phyloP scores from a whole-genome alignment of 2,888 invertebrate genomes.

The Archips crataeganus region DNA sequence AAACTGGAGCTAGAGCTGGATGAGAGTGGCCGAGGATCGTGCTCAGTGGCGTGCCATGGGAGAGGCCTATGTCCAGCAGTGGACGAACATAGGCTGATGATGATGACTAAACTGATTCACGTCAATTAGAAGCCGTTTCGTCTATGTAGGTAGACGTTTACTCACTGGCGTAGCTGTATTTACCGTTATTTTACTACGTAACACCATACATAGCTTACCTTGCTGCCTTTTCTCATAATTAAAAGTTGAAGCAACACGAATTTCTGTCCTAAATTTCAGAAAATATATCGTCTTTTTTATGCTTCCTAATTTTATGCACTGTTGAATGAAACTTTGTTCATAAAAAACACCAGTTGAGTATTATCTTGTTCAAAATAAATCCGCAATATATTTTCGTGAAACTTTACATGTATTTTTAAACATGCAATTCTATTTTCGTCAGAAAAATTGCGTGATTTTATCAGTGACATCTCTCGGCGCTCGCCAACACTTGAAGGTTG shows the following conservation, averaged over 20 bases:
- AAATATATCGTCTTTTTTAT: background rate
- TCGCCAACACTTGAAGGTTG: constrained; percentile 19
- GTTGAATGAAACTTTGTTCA: background rate
- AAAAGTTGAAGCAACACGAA: background rate
- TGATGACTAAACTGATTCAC: background rate
- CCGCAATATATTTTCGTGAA: background rate
- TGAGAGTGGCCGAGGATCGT: too few species aligned
- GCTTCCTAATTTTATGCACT: background rate
- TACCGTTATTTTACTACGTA: background rate
- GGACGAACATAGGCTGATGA: too few species aligned
- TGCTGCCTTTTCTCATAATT: background rate
- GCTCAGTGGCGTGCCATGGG: too few species aligned
- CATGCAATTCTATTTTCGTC: constrained; percentile 6
- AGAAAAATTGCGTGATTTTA: constrained; percentile 13
- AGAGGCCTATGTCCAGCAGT: too few species aligned
- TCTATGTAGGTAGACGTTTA: background rate
- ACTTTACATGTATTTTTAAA: background rate
- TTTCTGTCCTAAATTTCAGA: too few species aligned
- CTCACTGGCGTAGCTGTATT: constrained; percentile 3
- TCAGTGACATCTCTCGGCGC: constrained; percentile 3
- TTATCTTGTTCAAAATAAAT: background rate
- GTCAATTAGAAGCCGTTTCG: background rate
- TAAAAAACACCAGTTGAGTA: background rate
- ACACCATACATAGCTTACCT: background rate
- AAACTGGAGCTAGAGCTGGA: too few species aligned